Percentiles rank a stretch among this genome's conserved stretches.
These are phyloP conservation scores for Phylloscopus collybita DNA, from an alignment of 2,797 vertebrate species.

Conservation along the genomic window DNA sequence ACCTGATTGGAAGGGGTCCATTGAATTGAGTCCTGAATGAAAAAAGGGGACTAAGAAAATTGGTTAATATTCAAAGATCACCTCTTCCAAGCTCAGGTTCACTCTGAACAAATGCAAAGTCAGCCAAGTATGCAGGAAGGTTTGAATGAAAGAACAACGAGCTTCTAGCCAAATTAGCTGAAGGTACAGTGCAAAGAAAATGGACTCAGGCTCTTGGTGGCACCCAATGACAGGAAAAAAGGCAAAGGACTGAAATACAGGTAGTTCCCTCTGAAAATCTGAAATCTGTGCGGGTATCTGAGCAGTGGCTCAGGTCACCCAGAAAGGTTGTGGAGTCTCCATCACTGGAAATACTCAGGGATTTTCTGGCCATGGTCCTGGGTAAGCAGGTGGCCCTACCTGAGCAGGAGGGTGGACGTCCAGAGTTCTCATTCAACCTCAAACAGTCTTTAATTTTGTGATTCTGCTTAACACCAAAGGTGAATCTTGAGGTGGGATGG, in stretches of 20 bases:
- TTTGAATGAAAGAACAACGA: not conserved
- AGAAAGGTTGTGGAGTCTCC: not conserved
- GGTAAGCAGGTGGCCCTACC: not conserved
- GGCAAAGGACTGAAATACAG: not conserved
- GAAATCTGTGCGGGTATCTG: not conserved
- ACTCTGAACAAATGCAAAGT: not conserved
- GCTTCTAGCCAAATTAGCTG: not conserved
- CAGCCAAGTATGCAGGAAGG: not conserved
- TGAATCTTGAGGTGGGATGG: not conserved
- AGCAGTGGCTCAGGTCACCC: not conserved
- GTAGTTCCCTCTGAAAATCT: not conserved
- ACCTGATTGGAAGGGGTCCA: not conserved
- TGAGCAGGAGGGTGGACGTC: rapidly evolving
- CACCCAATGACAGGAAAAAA: not conserved
- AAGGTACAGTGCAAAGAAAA: not conserved
- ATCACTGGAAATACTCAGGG: not conserved
- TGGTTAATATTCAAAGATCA: not conserved
- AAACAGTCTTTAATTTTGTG: not conserved
- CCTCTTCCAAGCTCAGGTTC: not conserved
- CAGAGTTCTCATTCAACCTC: not conserved
- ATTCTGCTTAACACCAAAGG: not conserved
- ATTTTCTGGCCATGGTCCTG: not conserved
- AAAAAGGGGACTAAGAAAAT: not conserved
- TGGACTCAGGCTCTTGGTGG: not conserved
- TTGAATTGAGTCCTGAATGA: not conserved